phyloP scores from a whole-genome alignment of 2,113 vertebrate species.

The Nasalis larvatus region DNA sequence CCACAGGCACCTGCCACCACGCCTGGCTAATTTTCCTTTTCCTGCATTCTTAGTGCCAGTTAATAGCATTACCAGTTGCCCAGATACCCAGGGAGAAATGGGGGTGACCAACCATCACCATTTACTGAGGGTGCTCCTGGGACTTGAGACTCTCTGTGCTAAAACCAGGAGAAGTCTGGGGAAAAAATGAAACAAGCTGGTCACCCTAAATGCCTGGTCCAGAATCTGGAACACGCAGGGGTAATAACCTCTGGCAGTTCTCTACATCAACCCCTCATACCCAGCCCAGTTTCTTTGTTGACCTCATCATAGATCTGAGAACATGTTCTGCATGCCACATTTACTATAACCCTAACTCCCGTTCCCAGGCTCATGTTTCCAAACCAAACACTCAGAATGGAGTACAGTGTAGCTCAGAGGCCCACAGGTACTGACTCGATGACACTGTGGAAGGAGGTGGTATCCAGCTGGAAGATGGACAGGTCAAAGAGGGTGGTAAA shows the following conservation, averaged over 20 bases:
- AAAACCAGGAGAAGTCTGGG: not conserved
- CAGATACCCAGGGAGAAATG: not conserved
- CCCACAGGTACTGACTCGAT: conserved; percentile 89
- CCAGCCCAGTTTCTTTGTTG: not conserved
- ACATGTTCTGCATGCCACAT: not conserved
- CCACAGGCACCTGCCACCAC: too few species aligned
- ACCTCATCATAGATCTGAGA: not conserved
- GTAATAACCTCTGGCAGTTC: not conserved
- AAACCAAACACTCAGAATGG: not conserved
- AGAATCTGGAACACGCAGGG: not conserved
- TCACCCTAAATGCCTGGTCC: not conserved
- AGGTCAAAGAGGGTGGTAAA: conserved; percentile 95
- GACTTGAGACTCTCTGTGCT: not conserved
- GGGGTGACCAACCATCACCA: not conserved
- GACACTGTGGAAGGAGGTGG: conserved; percentile 91
- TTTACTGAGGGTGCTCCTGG: not conserved
- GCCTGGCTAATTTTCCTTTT: too few species aligned
- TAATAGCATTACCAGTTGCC: not conserved
- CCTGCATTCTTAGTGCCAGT: not conserved
- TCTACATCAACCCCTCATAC: not conserved
- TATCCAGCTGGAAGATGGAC: conserved; percentile 92
- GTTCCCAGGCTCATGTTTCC: not conserved
- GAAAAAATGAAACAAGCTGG: not conserved
- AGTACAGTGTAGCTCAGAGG: not conserved
- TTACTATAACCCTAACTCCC: not conserved